Evolutionary conservation across 2,797 vertebrate genomes (phyloP), one percentile per base, ranked within the genome.

Genomic region (Cygnus olor): DNA sequence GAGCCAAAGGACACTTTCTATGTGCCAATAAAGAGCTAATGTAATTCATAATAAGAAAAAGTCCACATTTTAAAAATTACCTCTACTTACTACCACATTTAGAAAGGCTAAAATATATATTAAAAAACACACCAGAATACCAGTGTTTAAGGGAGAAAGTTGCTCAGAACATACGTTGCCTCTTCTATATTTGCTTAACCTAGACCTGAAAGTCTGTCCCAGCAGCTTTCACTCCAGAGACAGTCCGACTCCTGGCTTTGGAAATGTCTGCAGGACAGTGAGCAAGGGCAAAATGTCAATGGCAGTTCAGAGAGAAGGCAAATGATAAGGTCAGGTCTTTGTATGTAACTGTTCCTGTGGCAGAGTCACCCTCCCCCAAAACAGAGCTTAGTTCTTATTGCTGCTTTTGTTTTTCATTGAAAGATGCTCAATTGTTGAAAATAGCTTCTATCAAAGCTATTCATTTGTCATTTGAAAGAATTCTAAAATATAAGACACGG

Each of bases 381-480:
- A 20, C 19, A 40, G 2, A 5, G 6, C 71, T 71, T 20, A 71
- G n/a, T 10, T 90, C 65, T 77, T 53, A 32, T 4, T 8, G 19
- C 76, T n/a, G 60, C 56, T 83, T 95, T 82, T 90, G 57, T 38
- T 87, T 79, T 77, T 32, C 61, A 27, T 42, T 36, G 61, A 84
- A 87, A 94, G 85, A 36, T 47, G 68, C 60, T 86, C 73, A 80
- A 76, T 58, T 91, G 85, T 56, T 51, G 22, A 93, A 91, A 96
- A 57, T 71, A 89, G 84, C 85, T 93, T 83, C 74, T 89, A 88
- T 61, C 90, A 90, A 91, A 91, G 85, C 79, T 51, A 61, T 40
- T 94, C 54, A 42, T 42, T 88, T 38, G 65, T 69, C 71, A 66
- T 83, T 89, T 81, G 89, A 79, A 87, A 87, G 61, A 88, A 90